Evolutionary conservation across 2,888 invertebrate genomes (phyloP), one percentile per base, ranked within the genome.

Genomic region (Chymomyza procnemis): DNA sequence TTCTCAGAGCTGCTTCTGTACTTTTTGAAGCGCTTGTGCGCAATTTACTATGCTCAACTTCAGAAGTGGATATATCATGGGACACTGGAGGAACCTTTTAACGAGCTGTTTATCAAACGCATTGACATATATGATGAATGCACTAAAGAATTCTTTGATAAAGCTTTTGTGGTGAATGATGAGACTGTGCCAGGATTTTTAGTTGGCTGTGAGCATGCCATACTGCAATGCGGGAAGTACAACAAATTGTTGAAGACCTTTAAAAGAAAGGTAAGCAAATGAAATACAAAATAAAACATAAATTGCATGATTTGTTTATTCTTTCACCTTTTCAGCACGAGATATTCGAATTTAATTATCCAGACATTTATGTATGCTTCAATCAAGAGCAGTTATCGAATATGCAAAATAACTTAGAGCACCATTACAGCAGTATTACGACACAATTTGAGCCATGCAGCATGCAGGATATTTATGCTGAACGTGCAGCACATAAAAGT

Each of bases 1-100:
- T 84, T 87, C 34, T 80, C 87, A 14, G 81, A 89, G 65, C 68
- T 91, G 4, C 71, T 91, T 4, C 78, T 90, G 12, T 90, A 89
- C 57, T 77, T 91, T 50, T 59, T 91, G 34, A 89, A 86, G 21
- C 80, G 87, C 12, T 85, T 91, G 62, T 90, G 90, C 62, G 79
- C 86, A 30, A 90, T 88, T 1, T 91, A 91, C 76, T 91, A 89
- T 46, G 84, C 80, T 18, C 87, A 90, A 87, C 92, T 98, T 46
- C 94, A 96, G 85, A 93, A 94, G 68, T 98, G 97, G 95, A 94
- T 97, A 69, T 95, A 96, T 85, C 95, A 96, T 88, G 98, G 97
- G 0, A 93, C 94, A 61, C 91, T 97, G 16, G 94, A 96, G 71
- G 97, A 97, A 89, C 92, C 93, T 14, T 19, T 94, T 84, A 94